These are phyloP conservation scores for Amphipoea oculea DNA, from an alignment of 2,888 invertebrate species.

Conservation along the genomic window DNA sequence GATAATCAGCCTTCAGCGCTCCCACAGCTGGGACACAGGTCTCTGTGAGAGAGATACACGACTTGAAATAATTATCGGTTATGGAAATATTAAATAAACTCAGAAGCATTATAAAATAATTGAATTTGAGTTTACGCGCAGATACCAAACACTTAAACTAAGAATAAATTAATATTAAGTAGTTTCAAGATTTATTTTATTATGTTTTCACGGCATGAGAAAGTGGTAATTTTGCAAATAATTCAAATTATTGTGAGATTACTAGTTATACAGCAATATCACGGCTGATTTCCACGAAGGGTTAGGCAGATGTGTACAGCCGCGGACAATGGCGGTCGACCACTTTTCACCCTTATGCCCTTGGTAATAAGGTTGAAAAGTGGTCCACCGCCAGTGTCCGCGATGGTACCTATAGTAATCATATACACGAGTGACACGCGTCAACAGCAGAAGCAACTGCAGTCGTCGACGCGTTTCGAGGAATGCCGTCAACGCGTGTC, in stretches of 20 bases:
- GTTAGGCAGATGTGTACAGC: neutral
- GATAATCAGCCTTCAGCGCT: neutral
- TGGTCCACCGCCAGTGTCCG: no score
- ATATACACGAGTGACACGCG: no score
- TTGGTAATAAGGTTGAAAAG: no score
- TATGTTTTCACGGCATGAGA: neutral
- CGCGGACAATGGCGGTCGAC: no score
- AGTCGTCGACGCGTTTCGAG: no score
- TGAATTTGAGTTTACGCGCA: slow-evolving; percentile 23
- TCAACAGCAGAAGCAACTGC: no score
- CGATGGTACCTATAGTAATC: no score
- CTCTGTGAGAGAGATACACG: neutral
- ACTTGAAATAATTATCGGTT: slow-evolving; percentile 9
- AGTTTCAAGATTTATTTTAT: neutral
- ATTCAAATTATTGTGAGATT: neutral
- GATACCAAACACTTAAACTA: neutral
- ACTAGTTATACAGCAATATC: neutral
- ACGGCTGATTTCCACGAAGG: neutral
- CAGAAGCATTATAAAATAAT: slow-evolving; percentile 23
- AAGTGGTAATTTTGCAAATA: neutral
- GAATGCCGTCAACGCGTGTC: no score
- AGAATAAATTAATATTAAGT: slow-evolving; percentile 11
- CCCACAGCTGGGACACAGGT: neutral
- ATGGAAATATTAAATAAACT: slow-evolving; percentile 23
- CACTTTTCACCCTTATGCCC: no score